phyloP scores from a whole-genome alignment of 2,888 invertebrate genomes.

The Dryocosmus kuriphilus region DNA sequence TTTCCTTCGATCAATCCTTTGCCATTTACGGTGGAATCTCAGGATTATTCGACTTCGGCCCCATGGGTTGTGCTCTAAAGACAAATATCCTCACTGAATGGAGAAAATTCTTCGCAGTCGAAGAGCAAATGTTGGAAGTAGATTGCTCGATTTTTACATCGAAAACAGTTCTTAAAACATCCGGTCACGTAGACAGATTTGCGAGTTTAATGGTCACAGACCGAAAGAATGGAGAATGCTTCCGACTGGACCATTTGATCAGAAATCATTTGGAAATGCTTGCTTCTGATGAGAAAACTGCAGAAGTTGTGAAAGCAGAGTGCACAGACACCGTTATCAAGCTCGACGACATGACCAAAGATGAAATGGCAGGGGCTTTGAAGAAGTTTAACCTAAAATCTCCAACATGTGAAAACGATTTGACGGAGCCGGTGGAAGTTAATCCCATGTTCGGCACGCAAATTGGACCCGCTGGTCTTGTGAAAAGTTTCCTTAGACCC shows the following conservation, averaged over 20 bases:
- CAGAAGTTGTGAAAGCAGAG: slow-evolving; percentile 84
- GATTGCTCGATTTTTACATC: slow-evolving; percentile 99
- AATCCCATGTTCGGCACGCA: slow-evolving; percentile 99
- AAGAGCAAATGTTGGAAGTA: slow-evolving; percentile 99
- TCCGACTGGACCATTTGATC: slow-evolving; percentile 97
- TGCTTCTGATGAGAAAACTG: slow-evolving; percentile 89
- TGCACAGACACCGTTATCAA: slow-evolving; percentile 89
- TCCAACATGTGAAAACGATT: slow-evolving; percentile 95
- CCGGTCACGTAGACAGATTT: slow-evolving; percentile 99
- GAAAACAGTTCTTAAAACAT: slow-evolving; percentile 97
- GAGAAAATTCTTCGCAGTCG: slow-evolving; percentile 97
- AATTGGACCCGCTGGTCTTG: slow-evolving; percentile 96
- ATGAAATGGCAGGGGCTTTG: slow-evolving; percentile 93
- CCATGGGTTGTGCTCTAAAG: slow-evolving; percentile 99
- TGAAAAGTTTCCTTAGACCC: slow-evolving; percentile 97
- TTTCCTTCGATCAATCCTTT: slow-evolving; percentile 99
- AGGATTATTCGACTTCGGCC: slow-evolving; percentile 98
- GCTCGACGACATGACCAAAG: slow-evolving; percentile 94
- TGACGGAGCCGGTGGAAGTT: slow-evolving; percentile 97
- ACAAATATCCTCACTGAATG: slow-evolving; percentile 95
- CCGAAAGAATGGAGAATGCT: slow-evolving; percentile 96
- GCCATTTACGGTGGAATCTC: slow-evolving; percentile 98
- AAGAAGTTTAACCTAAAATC: slow-evolving; percentile 95
- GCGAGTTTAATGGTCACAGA: slow-evolving; percentile 99
- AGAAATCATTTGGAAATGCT: slow-evolving; percentile 95